Evolutionary conservation across 2,113 vertebrate species (phyloP).

Genomic region (Cynoglossus semilaevis): DNA sequence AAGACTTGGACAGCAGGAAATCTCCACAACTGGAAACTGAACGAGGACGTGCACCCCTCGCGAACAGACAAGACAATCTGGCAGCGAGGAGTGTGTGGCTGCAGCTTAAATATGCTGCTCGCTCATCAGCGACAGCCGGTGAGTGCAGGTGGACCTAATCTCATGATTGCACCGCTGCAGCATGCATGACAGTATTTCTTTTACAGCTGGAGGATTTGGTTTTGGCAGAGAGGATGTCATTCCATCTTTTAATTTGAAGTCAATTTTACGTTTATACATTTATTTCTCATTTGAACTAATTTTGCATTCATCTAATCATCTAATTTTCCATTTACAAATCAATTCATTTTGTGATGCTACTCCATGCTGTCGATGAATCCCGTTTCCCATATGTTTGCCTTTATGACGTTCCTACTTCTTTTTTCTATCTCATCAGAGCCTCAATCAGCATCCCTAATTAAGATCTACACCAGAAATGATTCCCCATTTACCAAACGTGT

Average conservation of each 20-base stretch:
- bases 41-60: too few species aligned
- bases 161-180: too few species aligned
- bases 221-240: neutral
- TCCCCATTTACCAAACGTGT: constrained; percentile 47
- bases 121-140: too few species aligned
- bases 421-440: constrained; percentile 17
- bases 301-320: constrained; percentile 9
- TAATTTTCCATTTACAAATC: too few species aligned
- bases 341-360: neutral
- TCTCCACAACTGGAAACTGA: too few species aligned
- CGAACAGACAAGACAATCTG: too few species aligned
- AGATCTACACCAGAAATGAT: constrained; percentile 48
- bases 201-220: constrained; percentile 8
- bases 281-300: constrained; percentile 7
- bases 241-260: neutral
- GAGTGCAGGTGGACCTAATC: too few species aligned
- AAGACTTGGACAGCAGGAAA: too few species aligned
- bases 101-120: too few species aligned
- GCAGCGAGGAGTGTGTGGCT: too few species aligned
- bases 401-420: constrained; percentile 11
- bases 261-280: too few species aligned
- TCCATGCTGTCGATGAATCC: constrained; percentile 11
- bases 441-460: constrained; percentile 49
- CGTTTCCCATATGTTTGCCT: constrained; percentile 24
- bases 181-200: too few species aligned